phyloP scores from a whole-genome alignment of 1,140 invertebrate species.

The Pteromalus puparum region DNA sequence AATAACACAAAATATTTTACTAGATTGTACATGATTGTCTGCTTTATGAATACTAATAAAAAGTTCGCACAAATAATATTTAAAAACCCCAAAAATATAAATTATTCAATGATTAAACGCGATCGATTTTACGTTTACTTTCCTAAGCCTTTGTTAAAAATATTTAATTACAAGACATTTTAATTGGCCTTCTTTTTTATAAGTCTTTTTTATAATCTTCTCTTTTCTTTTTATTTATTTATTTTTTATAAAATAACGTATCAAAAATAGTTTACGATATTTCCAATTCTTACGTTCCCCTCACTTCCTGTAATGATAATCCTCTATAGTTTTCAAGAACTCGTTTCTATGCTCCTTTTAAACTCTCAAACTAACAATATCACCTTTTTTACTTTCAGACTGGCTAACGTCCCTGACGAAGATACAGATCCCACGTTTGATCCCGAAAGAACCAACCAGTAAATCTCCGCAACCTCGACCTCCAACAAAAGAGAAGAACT shows the following conservation, averaged over 20 bases:
- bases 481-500: slow-evolving; percentile 34
- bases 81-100: too few relatives aligned
- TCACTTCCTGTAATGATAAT: neutral
- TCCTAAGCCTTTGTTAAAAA: too few relatives aligned
- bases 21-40: too few relatives aligned
- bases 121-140: too few relatives aligned
- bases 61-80: too few relatives aligned
- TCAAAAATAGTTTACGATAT: neutral
- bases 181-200: too few relatives aligned
- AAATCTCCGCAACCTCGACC: neutral
- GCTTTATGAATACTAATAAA: too few relatives aligned
- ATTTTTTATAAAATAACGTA: neutral
- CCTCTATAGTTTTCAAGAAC: neutral
- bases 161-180: too few relatives aligned
- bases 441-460: neutral
- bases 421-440: neutral
- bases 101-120: too few relatives aligned
- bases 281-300: neutral
- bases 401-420: slow-evolving; percentile 40
- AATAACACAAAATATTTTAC: too few relatives aligned
- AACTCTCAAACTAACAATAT: neutral
- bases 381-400: slow-evolving; percentile 31
- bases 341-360: neutral
- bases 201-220: too few relatives aligned
- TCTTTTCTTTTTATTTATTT: neutral